Evolutionary conservation across 2,797 vertebrate species (phyloP).

Genomic region (Muscicapa comitata): DNA sequence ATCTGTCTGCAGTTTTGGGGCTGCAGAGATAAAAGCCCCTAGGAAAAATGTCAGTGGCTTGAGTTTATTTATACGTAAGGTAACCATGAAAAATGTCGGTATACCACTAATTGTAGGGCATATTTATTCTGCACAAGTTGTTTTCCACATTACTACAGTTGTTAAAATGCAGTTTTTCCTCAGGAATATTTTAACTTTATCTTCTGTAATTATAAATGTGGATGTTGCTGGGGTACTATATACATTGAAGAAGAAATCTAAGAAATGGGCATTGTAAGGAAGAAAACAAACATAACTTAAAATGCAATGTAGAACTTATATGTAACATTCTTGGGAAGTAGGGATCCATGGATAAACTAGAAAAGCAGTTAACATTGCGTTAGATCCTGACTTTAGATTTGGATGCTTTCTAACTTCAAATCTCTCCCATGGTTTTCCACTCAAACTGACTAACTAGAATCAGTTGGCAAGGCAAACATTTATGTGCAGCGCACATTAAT

Average conservation of each 20-base stretch:
- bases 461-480: conserved; percentile 58
- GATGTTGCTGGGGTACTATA: background rate
- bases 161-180: conserved; percentile 63
- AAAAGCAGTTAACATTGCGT: background rate
- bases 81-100: conserved; percentile 61
- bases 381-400: conserved; percentile 50
- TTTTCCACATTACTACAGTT: conserved; percentile 66
- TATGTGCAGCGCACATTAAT: conserved; percentile 31
- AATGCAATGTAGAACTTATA: conserved; percentile 16
- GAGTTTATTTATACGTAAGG: conserved; percentile 66
- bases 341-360: background rate
- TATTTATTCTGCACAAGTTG: conserved; percentile 72
- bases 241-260: background rate
- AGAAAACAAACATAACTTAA: conserved; percentile 46
- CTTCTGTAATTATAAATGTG: conserved; percentile 65
- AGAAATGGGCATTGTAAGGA: background rate
- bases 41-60: conserved; percentile 62
- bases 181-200: conserved; percentile 64
- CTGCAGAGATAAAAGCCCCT: conserved; percentile 63
- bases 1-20: conserved; percentile 64
- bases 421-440: conserved; percentile 57
- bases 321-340: background rate
- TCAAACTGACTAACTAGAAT: conserved; percentile 60
- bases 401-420: conserved; percentile 40
- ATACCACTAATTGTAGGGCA: conserved; percentile 59